Conservation (phyloP, 53 echinoderm and acorn worm genomes). For the Zoroaster sp. region DNA sequence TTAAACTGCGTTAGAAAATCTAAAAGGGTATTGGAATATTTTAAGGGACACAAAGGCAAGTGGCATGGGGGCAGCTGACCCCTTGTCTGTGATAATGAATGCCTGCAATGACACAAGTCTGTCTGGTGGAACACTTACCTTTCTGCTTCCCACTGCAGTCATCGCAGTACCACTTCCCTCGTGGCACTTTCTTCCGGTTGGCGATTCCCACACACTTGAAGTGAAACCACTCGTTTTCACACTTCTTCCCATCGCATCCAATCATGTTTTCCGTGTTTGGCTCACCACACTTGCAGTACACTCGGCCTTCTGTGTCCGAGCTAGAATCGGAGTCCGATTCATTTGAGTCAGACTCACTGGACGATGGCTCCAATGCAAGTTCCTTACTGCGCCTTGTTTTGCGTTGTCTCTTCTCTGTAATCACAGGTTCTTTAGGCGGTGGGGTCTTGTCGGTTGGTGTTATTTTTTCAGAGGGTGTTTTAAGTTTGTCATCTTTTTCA, state of each 20-base stretch:
- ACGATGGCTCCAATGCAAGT: background rate
- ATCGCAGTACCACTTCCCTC: constrained; percentile 38
- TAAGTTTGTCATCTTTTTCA: background rate
- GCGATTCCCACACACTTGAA: constrained; percentile 36
- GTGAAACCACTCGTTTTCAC: constrained; percentile 42
- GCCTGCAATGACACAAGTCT: too few relatives aligned
- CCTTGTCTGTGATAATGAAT: too few relatives aligned
- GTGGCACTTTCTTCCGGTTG: constrained; percentile 21
- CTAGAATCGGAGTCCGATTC: background rate
- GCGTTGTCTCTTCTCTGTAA: background rate
- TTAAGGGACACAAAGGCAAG: background rate
- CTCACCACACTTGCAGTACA: constrained; percentile 19
- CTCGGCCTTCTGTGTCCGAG: background rate
- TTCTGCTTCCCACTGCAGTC: background rate
- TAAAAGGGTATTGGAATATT: too few relatives aligned
- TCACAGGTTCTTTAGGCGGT: background rate
- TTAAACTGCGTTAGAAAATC: too few relatives aligned
- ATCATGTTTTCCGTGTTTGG: constrained; percentile 37
- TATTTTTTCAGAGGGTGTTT: background rate
- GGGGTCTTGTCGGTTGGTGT: background rate
- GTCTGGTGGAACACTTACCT: background rate
- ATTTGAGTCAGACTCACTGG: background rate
- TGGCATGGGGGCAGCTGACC: background rate
- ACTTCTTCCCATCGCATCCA: constrained; percentile 40
- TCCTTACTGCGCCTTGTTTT: background rate